Evolutionary conservation across 2,797 vertebrate genomes (phyloP), one percentile per base, ranked within the genome.

Genomic region (Spea hammondii): DNA sequence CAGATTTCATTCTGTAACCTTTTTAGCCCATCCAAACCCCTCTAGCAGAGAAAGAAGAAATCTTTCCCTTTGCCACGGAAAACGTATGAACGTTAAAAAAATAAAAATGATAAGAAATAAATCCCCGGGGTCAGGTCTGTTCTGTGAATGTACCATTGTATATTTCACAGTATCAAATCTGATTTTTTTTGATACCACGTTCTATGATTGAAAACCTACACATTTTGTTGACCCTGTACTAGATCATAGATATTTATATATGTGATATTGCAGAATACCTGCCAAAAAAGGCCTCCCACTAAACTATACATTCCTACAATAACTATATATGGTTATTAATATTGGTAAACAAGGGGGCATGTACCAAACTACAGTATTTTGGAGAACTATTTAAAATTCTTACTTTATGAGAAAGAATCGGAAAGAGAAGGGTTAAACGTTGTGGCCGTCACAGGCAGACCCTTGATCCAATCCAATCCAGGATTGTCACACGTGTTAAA

Each of bases 21-120:
- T n/a, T 75, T 12, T 65, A 76, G 73, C 68, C 12, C 10, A 8
- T 53, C 32, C 10, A 46, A 64, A 50, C 4, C 72, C 78, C 72
- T 50, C 59, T 14, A 65, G 72, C 66, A 57, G 14, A 4, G 48
- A 59, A 60, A 6, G 69, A 47, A 59, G 66, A 71, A 71, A 72
- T 50, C 57, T 44, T 66, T 53, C 51, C 67, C 46, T 12, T 8
- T 72, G 5, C 66, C 71, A 11, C 5, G 7, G n/a, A 32, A 44
- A 72, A 55, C n/a, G 5, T 67, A 72, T 72, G 11, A 8, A 44
- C 5, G 48, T 45, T 48, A 51, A 67, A 47, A 55, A 78, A 72
- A 10, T 47, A 57, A 4, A 71, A 65, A 50, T 57, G 68, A 72
- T 76, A 71, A 65, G 65, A 62, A 69, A 48, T 5, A 17, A 12